Evolutionary conservation across 2,888 invertebrate species (phyloP).

Genomic region (Stenurella melanura): DNA sequence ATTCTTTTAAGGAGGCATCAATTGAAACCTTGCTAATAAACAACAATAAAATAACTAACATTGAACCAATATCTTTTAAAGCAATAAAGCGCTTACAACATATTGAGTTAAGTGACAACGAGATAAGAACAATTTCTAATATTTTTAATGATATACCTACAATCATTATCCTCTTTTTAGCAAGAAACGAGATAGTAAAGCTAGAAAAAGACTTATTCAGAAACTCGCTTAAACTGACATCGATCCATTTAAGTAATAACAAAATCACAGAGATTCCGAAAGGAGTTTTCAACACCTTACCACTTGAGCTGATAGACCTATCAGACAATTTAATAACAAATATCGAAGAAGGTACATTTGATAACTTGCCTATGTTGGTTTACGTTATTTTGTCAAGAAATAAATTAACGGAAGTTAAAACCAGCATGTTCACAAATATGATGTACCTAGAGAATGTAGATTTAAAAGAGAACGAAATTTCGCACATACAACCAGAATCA

Average conservation of each 20-base stretch:
- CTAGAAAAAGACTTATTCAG: slow-evolving; percentile 2
- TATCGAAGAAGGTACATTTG: slow-evolving; percentile 23
- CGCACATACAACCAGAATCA: background rate
- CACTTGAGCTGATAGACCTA: slow-evolving; percentile 2
- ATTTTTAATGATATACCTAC: slow-evolving; percentile 9
- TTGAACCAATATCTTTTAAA: slow-evolving; percentile 8
- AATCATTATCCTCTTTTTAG: background rate
- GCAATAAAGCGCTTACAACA: background rate
- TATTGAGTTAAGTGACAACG: background rate
- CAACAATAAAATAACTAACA: background rate
- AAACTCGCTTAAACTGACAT: background rate
- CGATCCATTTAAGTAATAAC: background rate
- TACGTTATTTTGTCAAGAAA: background rate
- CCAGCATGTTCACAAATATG: slow-evolving; percentile 4
- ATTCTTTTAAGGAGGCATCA: slow-evolving; percentile 10
- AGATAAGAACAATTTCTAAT: background rate
- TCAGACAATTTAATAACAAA: slow-evolving; percentile 12
- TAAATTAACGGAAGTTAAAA: slow-evolving; percentile 10
- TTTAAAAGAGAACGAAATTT: background rate
- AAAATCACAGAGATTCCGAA: background rate
- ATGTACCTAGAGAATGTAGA: background rate
- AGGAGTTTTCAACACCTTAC: background rate
- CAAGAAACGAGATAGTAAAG: background rate
- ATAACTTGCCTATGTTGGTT: background rate
- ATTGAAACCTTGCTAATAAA: background rate